A percentile compares a stretch with the other conserved stretches of the same genome.
phyloP scores from a whole-genome alignment of 2,113 vertebrate species.

The Bettongia penicillata region DNA sequence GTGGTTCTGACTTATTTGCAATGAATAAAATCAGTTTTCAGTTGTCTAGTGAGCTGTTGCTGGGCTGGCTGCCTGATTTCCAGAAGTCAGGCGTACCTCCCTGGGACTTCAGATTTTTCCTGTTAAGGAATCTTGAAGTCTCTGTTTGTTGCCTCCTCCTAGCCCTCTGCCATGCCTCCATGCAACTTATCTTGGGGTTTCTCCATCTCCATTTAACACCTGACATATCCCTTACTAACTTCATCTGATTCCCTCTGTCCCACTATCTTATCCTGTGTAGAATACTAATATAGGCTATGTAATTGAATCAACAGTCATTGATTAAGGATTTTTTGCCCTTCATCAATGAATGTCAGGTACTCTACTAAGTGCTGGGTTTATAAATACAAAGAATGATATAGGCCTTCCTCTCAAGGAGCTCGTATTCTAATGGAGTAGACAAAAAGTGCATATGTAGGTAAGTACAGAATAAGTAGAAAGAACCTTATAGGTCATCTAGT shows the following conservation, averaged over 20 bases:
- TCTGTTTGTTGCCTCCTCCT: background rate
- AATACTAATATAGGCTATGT: background rate
- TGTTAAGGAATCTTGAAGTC: background rate
- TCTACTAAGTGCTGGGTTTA: background rate
- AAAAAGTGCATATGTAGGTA: background rate
- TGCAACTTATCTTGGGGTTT: background rate
- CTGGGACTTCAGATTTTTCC: background rate
- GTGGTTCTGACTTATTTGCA: background rate
- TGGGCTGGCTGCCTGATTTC: background rate
- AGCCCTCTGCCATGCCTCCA: background rate
- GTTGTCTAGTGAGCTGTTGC: background rate
- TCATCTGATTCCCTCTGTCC: background rate
- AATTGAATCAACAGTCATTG: background rate
- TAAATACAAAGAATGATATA: background rate
- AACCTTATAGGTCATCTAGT: background rate
- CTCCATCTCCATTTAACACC: background rate
- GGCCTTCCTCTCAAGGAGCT: background rate
- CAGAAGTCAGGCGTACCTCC: background rate
- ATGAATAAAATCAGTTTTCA: background rate
- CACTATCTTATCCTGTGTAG: background rate
- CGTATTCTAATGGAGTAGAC: background rate
- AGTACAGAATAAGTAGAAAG: background rate
- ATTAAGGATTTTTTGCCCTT: background rate
- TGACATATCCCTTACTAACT: background rate
- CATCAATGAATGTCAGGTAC: background rate